Conservation (phyloP, 2,113 vertebrate species). For the Boleophthalmus pectinirostris region DNA sequence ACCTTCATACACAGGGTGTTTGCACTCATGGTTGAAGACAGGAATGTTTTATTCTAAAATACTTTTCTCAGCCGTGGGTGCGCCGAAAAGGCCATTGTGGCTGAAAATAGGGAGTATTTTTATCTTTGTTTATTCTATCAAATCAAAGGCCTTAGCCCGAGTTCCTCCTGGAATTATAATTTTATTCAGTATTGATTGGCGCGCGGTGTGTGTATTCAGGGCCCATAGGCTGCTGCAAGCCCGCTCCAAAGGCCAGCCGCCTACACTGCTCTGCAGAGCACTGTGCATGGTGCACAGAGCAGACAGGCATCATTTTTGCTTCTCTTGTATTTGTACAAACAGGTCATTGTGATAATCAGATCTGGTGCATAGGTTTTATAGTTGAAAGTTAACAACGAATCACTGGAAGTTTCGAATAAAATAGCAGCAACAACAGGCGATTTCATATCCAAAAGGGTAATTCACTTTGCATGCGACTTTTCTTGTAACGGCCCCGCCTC, state of each 20-base stretch:
- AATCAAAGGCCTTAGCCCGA: conserved; percentile 52
- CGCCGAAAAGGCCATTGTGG: neutral
- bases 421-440: conserved; percentile 12
- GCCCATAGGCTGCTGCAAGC: conserved; percentile 55
- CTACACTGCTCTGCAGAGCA: conserved; percentile 38
- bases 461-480: conserved; percentile 35
- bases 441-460: conserved; percentile 60
- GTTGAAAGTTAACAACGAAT: conserved; percentile 29
- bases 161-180: conserved; percentile 69
- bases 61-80: neutral
- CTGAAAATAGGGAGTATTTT: conserved; percentile 26
- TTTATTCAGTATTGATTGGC: conserved; percentile 72
- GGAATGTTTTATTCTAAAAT: conserved; percentile 10
- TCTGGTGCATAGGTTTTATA: conserved; percentile 21
- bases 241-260: conserved; percentile 50
- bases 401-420: conserved; percentile 35
- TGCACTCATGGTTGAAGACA: neutral
- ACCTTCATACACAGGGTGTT: neutral
- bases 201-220: conserved; percentile 59
- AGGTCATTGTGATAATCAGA: neutral
- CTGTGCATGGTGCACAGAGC: conserved; percentile 14
- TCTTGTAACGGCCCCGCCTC: conserved; percentile 5
- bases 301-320: conserved; percentile 6
- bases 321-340: conserved; percentile 1
- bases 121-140: conserved; percentile 44